Conservation (phyloP, 2,888 invertebrate species). For the Tridacna crocea region DNA sequence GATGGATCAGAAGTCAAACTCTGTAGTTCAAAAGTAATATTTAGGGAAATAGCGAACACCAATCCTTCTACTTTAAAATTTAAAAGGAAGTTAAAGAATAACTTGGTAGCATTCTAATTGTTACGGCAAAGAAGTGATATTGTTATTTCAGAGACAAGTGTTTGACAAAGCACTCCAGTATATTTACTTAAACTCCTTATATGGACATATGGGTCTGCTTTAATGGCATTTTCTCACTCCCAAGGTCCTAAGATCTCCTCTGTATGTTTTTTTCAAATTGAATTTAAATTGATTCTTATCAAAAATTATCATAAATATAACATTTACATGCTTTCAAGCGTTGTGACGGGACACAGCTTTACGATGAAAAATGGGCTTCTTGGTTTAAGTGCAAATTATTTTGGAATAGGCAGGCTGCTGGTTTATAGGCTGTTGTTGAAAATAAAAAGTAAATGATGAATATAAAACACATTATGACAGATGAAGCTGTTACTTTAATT, state of each 20-base stretch:
- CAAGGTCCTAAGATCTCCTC: not conserved
- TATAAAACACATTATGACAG: slow-evolving; percentile 4
- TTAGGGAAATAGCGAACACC: not conserved
- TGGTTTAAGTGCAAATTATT: not conserved
- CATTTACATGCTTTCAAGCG: slow-evolving; percentile 17
- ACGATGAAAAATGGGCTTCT: slow-evolving; percentile 7
- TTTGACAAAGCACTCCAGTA: slow-evolving; percentile 13
- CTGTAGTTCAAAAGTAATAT: not conserved
- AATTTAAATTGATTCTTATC: slow-evolving; percentile 32
- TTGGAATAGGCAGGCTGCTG: slow-evolving; percentile 13
- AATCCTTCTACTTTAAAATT: not conserved
- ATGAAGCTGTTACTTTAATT: not conserved
- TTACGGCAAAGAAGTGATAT: slow-evolving; percentile 7
- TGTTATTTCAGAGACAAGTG: slow-evolving; percentile 3
- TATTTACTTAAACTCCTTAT: slow-evolving; percentile 10
- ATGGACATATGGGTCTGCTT: slow-evolving; percentile 9
- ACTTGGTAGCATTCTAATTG: slow-evolving; percentile 8
- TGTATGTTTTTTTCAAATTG: slow-evolving; percentile 27
- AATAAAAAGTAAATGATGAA: slow-evolving; percentile 15
- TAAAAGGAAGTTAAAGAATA: slow-evolving; percentile 5
- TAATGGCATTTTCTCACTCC: slow-evolving; percentile 1
- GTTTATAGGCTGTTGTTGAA: not conserved
- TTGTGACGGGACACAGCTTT: slow-evolving; percentile 14
- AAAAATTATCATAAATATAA: slow-evolving; percentile 35
- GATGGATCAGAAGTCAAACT: not conserved